Percentiles rank a stretch among this genome's conserved stretches.
phyloP scores from a whole-genome alignment of 2,113 vertebrate species.

The Bujurquina vittata region DNA sequence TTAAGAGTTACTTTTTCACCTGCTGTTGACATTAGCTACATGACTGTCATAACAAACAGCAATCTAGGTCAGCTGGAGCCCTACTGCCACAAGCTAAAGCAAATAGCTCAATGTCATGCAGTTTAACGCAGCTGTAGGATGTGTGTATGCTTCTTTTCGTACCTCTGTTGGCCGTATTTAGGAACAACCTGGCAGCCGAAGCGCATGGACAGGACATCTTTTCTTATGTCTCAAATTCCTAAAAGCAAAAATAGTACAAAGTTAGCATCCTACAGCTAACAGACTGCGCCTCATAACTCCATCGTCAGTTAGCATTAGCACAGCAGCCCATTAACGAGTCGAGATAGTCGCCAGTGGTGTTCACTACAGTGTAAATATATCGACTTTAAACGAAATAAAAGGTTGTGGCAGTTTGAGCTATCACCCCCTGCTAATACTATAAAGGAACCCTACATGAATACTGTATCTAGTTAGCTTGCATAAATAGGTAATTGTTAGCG shows the following conservation, averaged over 20 bases:
- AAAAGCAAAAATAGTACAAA: background rate
- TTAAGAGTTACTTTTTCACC: constrained; percentile 12
- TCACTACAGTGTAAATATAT: background rate
- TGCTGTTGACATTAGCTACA: constrained; percentile 17
- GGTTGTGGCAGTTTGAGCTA: background rate
- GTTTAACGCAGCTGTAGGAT: background rate
- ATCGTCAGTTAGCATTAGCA: constrained; percentile 68
- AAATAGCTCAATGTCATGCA: constrained; percentile 43
- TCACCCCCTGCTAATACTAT: no score
- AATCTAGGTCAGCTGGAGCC: constrained; percentile 33
- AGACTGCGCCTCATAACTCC: constrained; percentile 31
- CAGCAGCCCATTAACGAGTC: constrained; percentile 1
- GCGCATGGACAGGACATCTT: constrained; percentile 81
- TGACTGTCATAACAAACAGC: constrained; percentile 41
- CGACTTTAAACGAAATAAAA: background rate
- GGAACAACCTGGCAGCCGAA: constrained; percentile 76
- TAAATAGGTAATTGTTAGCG: constrained; percentile 7
- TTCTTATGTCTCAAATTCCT: constrained; percentile 40
- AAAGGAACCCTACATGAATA: background rate
- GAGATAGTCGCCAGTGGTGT: background rate
- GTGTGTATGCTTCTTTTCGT: background rate
- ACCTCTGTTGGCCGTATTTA: constrained; percentile 79
- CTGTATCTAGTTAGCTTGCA: background rate
- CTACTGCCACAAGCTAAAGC: constrained; percentile 7
- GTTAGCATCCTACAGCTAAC: background rate